Percentiles rank a stretch among this genome's conserved stretches.
Conservation (phyloP, 2,888 invertebrate species). For the Pycnomerus fuliginosus region DNA sequence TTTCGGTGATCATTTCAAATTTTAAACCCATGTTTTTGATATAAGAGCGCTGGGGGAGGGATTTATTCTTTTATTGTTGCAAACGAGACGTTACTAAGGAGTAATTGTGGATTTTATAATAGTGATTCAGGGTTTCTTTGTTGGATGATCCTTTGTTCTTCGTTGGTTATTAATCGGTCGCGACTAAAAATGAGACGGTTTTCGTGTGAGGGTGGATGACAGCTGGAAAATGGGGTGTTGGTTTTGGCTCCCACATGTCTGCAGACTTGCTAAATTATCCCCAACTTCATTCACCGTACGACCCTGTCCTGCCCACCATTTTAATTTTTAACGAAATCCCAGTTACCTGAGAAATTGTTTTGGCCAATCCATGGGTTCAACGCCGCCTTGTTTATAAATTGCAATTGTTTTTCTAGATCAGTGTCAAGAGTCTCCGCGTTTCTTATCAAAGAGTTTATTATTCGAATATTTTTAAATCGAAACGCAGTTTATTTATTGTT, state of each 20-base stretch:
- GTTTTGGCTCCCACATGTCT: slow-evolving; percentile 21
- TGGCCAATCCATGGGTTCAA: no score
- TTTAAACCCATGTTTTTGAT: no score
- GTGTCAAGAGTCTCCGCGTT: not conserved
- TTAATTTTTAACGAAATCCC: no score
- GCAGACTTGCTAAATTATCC: slow-evolving; percentile 7
- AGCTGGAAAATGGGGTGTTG: slow-evolving; percentile 19
- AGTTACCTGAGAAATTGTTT: no score
- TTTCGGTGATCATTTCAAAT: no score
- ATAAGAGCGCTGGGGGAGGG: no score
- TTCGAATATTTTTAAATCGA: slow-evolving; percentile 6
- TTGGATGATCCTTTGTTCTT: not conserved
- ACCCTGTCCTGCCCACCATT: no score
- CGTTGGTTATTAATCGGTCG: not conserved
- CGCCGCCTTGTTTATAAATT: not conserved
- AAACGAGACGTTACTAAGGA: not conserved
- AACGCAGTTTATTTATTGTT: slow-evolving; percentile 20
- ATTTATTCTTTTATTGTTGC: slow-evolving; percentile 3
- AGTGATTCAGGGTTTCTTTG: not conserved
- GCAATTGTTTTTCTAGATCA: no score
- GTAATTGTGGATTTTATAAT: not conserved
- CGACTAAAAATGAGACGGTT: no score
- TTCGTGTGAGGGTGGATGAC: slow-evolving; percentile 10
- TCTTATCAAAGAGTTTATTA: slow-evolving; percentile 5
- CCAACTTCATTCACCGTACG: not conserved